Evolutionary conservation across 2,888 invertebrate genomes (phyloP), one percentile per base, ranked within the genome.

Genomic region (Pyrocoelia pectoralis): DNA sequence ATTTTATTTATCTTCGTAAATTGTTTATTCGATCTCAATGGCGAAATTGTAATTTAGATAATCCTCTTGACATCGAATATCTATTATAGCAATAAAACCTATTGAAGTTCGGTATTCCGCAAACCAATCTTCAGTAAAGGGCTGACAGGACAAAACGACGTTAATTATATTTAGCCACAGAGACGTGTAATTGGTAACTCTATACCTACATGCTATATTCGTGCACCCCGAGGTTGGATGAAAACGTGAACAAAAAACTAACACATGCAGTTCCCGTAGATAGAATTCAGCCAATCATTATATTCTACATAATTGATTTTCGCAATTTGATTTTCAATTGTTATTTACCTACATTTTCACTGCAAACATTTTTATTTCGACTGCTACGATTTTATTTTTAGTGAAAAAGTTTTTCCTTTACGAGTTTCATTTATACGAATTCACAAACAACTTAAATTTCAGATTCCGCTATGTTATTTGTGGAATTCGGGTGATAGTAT

Each of bases 111-210:
- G 38, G 18, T 52, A 51, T 33, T 56, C 53, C 24, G 56, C 53
- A 50, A 63, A 58, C 58, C 55, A 59, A 59, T 64, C 59, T 56
- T 55, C 51, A 55, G 53, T 50, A 65, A 65, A 65, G 53, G 60
- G 56, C 60, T 65, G 61, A 57, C 65, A 50, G 56, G 65, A 65
- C 65, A 65, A 65, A 71, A 71, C 68, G 71, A 71, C 60, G 71
- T 68, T 71, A 71, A 71, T 71, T 69, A 69, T 68, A 68, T 69
- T 65, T 68, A 67, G 66, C 66, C 65, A 66, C 66, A 69, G 63
- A 63, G 66, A 68, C 66, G 63, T 68, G 69, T 71, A 71, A 71
- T 71, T 71, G 71, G 71, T 71, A 71, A 71, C 69, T 61, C 65
- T 66, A 71, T 69, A n/a, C n/a, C n/a, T n/a, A 68, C 66, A 24